Evolutionary conservation across 2,888 invertebrate species (phyloP).

Genomic region (Dexiosoma caninum): DNA sequence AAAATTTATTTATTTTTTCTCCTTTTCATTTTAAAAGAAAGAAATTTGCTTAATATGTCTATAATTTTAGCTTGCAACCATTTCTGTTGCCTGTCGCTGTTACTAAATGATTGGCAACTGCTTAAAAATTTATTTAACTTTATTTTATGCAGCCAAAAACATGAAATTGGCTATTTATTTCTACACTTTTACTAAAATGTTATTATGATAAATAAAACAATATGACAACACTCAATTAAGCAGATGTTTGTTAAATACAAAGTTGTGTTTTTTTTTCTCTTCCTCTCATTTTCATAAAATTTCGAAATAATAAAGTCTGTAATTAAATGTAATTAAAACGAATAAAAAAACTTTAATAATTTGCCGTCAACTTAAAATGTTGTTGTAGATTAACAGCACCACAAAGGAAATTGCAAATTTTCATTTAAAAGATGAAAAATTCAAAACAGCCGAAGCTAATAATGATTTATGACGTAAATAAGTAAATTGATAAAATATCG

Average conservation of each 20-base stretch:
- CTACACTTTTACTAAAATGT: slow-evolving; percentile 42
- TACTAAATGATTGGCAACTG: slow-evolving; percentile 2
- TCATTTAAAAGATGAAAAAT: slow-evolving; percentile 40
- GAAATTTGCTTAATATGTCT: slow-evolving; percentile 10
- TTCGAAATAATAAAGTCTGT: slow-evolving; percentile 44
- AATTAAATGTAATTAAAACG: slow-evolving; percentile 57
- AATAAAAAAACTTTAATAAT: slow-evolving; percentile 6
- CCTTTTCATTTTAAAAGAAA: not conserved
- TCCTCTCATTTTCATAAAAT: not conserved
- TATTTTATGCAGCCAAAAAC: not conserved
- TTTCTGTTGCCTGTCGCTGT: not conserved
- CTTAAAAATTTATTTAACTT: slow-evolving; percentile 4
- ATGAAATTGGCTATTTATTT: slow-evolving; percentile 40
- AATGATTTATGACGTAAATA: slow-evolving; percentile 45
- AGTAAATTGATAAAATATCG: slow-evolving; percentile 36
- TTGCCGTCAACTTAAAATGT: slow-evolving; percentile 39
- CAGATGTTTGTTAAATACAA: slow-evolving; percentile 50
- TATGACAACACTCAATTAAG: slow-evolving; percentile 59
- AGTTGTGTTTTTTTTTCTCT: not conserved
- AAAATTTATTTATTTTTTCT: not conserved
- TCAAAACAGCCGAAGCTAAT: slow-evolving; percentile 6
- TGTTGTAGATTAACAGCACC: slow-evolving; percentile 16
- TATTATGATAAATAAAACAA: slow-evolving; percentile 55
- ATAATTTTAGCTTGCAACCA: slow-evolving; percentile 23
- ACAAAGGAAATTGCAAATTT: slow-evolving; percentile 61